Base-by-base conservation (phyloP, 1,140 invertebrate species). In the Psix sp. region DNA sequence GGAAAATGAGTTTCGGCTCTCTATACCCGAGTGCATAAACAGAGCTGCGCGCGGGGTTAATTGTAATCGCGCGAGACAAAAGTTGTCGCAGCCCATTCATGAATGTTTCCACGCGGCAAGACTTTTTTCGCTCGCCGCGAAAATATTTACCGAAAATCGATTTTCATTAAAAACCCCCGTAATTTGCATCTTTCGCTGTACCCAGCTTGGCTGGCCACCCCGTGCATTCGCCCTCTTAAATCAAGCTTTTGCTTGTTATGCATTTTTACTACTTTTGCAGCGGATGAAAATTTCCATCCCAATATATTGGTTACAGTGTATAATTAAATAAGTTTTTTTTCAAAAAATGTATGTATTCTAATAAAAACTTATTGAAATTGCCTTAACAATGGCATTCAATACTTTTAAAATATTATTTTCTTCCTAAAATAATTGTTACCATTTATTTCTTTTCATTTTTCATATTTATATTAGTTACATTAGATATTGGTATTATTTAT, bases 161-260 rank as follows among this genome's bases (percentile, higher is more conserved):
- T 82, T 80, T 79, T 76, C 75, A 77, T 77, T 74, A 77, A 63
- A 71, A 40, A 65, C 26, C 45, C 45, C 66, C 65, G 75, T 75
- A 77, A 82, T 80, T 82, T 82, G 78, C 68, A 77, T 76, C 73
- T 77, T 76, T 77, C 74, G 72, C 77, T 80, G 75, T 62, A 79
- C 67, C 76, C 76, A n/a, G n/a, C n/a, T 78, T 66, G 56, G 46
- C 54, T 63, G 67, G 67, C 52, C 46, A 68, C 56, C 63, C 63
- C 21, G 59, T 39, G 57, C 56, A 63, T 24, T 66, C 40, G 68
- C 35, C 46, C 74, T 46, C 77, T 77, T 80, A 80, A 80, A 80
- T 80, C 77, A 78, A 71, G 74, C 51, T 62, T 56, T 60, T 73
- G 48, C 71, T 77, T 74, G 73, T 79, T 79, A 77, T 77, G 70